Percentiles rank a stretch among this genome's conserved stretches.
These are phyloP conservation scores for Okapia johnstoni DNA, from an alignment of 2,113 vertebrate species.

Conservation along the genomic window DNA sequence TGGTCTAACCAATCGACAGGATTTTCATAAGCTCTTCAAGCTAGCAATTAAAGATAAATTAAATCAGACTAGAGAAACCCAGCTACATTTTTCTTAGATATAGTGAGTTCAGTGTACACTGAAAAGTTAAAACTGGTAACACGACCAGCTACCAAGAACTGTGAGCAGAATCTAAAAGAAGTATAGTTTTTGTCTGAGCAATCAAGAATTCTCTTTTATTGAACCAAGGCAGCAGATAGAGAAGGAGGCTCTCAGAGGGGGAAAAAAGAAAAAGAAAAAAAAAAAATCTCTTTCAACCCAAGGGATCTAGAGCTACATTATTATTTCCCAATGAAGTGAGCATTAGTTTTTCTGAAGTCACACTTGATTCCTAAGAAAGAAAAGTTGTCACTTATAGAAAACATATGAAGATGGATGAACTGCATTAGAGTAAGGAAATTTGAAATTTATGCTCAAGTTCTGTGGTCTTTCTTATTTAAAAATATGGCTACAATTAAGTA, in stretches of 20 bases:
- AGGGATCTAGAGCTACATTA: conserved; percentile 58
- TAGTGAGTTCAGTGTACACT: neutral
- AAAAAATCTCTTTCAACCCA: conserved; percentile 48
- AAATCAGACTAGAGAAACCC: neutral
- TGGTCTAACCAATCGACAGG: neutral
- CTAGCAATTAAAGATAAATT: neutral
- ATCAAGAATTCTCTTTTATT: conserved; percentile 77
- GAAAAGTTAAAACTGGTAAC: conserved; percentile 42
- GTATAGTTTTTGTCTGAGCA: conserved; percentile 52
- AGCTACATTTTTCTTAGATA: conserved; percentile 6
- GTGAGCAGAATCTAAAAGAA: conserved; percentile 71
- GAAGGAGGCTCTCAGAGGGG: conserved; percentile 54
- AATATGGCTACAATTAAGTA: neutral
- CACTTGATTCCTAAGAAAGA: conserved; percentile 29
- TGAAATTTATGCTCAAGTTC: conserved; percentile 16
- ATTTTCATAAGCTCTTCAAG: neutral
- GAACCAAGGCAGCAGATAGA: conserved; percentile 61
- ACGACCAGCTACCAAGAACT: conserved; percentile 45
- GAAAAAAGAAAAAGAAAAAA: neutral
- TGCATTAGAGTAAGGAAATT: neutral
- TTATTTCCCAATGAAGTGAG: conserved; percentile 58
- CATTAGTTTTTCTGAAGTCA: conserved; percentile 45
- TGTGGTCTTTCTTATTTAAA: neutral
- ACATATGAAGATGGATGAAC: neutral
- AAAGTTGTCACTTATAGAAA: conserved; percentile 35